Percentiles rank a stretch among this genome's conserved stretches.
These are phyloP conservation scores for Acanthochromis polyacanthus DNA, from an alignment of 2,113 vertebrate genomes.

Conservation along the genomic window DNA sequence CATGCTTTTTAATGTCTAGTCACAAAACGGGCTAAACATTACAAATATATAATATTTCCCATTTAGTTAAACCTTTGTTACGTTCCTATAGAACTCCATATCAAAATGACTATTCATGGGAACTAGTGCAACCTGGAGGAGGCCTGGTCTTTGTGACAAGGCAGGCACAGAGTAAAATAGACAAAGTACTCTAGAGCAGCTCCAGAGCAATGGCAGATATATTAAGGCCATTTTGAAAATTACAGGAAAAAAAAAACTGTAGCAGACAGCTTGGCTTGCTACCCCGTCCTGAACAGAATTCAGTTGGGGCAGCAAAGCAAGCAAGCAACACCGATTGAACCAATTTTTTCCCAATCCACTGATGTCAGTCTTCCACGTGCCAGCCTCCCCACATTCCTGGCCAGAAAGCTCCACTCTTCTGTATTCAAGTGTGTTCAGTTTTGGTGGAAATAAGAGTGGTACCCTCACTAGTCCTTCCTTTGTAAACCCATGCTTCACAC, in stretches of 20 bases:
- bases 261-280: slow-evolving; percentile 87
- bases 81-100: slow-evolving; percentile 84
- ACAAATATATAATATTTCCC: slow-evolving; percentile 87
- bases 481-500: slow-evolving; percentile 72
- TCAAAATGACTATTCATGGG: slow-evolving; percentile 92
- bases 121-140: slow-evolving; percentile 98
- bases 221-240: slow-evolving; percentile 94
- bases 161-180: slow-evolving; percentile 92
- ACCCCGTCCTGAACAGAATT: slow-evolving; percentile 76
- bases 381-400: slow-evolving; percentile 73
- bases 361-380: slow-evolving; percentile 73
- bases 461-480: slow-evolving; percentile 84
- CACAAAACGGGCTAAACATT: slow-evolving; percentile 86
- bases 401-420: slow-evolving; percentile 73
- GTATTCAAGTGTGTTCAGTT: slow-evolving; percentile 80
- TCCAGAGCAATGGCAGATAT: slow-evolving; percentile 93
- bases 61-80: slow-evolving; percentile 84
- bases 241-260: slow-evolving; percentile 86
- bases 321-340: slow-evolving; percentile 82
- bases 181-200: slow-evolving; percentile 82
- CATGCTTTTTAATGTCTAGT: slow-evolving; percentile 85
- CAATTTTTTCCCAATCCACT: slow-evolving; percentile 85
- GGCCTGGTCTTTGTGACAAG: slow-evolving; percentile 97
- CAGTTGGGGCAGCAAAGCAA: slow-evolving; percentile 73
- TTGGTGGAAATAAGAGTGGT: slow-evolving; percentile 87